phyloP scores from a whole-genome alignment of 2,113 vertebrate genomes.

The Pelobates fuscus region DNA sequence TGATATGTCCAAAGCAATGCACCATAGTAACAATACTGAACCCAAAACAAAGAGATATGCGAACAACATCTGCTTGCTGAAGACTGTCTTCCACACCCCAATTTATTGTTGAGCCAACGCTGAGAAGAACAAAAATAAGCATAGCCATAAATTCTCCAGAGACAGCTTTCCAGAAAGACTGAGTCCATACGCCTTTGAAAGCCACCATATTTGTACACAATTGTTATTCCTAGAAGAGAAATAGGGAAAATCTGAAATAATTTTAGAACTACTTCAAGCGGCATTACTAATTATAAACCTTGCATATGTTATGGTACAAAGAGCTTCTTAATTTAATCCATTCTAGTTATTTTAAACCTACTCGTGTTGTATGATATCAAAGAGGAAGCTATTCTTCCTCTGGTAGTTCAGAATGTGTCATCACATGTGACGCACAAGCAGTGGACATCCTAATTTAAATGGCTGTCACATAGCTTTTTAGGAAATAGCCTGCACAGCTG shows the following conservation, averaged over 20 bases:
- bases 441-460: no score
- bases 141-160: conserved; percentile 75
- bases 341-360: no score
- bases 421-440: no score
- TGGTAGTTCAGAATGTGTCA: no score
- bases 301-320: no score
- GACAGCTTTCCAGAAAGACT: conserved; percentile 77
- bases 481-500: no score
- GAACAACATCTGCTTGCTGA: conserved; percentile 56
- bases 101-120: conserved; percentile 74
- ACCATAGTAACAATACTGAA: conserved; percentile 76
- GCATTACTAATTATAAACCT: no score
- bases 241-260: neutral
- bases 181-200: conserved; percentile 78
- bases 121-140: conserved; percentile 73
- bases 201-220: conserved; percentile 66
- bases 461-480: no score
- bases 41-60: conserved; percentile 78
- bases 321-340: no score
- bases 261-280: no score
- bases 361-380: no score
- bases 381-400: no score
- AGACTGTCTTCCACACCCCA: conserved; percentile 64
- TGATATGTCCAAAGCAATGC: conserved; percentile 78
- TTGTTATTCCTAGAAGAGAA: conserved; percentile 18